Conservation (phyloP, 1,140 invertebrate species). For the Pseudachorutes palmiensis region DNA sequence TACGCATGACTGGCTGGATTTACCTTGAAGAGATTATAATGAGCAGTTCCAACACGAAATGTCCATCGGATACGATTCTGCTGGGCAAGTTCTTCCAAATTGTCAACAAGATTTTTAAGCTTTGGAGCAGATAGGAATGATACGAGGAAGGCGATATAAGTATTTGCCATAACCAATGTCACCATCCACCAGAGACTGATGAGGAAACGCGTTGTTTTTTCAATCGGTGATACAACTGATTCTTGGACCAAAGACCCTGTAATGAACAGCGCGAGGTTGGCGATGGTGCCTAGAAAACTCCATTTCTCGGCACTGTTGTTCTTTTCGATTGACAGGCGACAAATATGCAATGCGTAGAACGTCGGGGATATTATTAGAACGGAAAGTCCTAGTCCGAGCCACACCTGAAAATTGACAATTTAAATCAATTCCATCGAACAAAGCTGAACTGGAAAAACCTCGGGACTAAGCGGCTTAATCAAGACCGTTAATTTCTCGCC, state of each 20-base stretch:
- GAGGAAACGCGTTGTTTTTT: conserved; percentile 39
- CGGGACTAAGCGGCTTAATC: conserved; percentile 37
- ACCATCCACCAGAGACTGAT: conserved; percentile 39
- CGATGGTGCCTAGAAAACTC: too few species aligned
- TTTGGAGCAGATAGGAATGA: conserved; percentile 39
- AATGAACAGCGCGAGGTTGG: too few species aligned
- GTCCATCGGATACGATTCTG: conserved; percentile 38
- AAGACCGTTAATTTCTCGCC: conserved; percentile 39
- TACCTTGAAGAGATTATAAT: conserved; percentile 38
- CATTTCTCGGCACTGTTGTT: too few species aligned
- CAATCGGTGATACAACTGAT: conserved; percentile 24
- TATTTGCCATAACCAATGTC: conserved; percentile 39
- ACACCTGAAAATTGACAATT: conserved; percentile 28
- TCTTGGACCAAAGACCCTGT: conserved; percentile 35
- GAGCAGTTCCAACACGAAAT: conserved; percentile 34
- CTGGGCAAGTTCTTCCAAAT: conserved; percentile 32
- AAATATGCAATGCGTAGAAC: conserved; percentile 26
- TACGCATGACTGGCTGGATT: neutral
- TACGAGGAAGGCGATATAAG: conserved; percentile 39
- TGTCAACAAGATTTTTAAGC: conserved; percentile 30
- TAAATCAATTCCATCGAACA: neutral
- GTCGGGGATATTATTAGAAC: conserved; percentile 24
- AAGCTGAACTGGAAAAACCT: conserved; percentile 26
- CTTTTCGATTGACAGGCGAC: conserved; percentile 20
- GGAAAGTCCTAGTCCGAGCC: conserved; percentile 25